These are phyloP conservation scores for Helarctos malayanus DNA, from an alignment of 2,797 vertebrate genomes.

Conservation along the genomic window DNA sequence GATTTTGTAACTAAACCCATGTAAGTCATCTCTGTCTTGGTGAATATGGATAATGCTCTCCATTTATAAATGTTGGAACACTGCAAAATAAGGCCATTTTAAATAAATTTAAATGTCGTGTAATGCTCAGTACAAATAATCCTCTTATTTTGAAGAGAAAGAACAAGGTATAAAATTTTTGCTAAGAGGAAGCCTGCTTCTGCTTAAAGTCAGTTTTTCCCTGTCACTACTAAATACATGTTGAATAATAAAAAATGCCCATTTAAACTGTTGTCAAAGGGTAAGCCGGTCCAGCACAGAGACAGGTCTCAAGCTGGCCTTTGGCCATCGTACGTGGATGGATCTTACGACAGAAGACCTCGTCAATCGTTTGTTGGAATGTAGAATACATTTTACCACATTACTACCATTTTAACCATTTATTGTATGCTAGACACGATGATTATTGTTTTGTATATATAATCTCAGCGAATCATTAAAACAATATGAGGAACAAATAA, in stretches of 20 bases:
- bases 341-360: neutral
- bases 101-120: slow-evolving; percentile 32
- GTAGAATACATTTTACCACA: neutral
- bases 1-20: slow-evolving; percentile 20
- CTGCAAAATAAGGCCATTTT: neutral
- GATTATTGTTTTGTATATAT: neutral
- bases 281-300: neutral
- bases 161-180: slow-evolving; percentile 15
- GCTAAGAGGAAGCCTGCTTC: neutral
- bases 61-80: slow-evolving; percentile 31
- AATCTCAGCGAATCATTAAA: slow-evolving; percentile 51
- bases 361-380: neutral
- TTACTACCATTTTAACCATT: neutral
- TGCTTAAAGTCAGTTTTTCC: slow-evolving; percentile 3
- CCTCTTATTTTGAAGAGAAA: slow-evolving; percentile 43
- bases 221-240: neutral
- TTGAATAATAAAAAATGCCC: neutral
- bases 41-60: neutral
- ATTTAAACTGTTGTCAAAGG: neutral
- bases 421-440: neutral
- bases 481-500: neutral
- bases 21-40: neutral
- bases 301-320: neutral
- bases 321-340: neutral
- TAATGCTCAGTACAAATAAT: slow-evolving; percentile 14